Evolutionary conservation across 2,888 invertebrate genomes (phyloP), one percentile per base, ranked within the genome.

Genomic region (Chesias legatella): DNA sequence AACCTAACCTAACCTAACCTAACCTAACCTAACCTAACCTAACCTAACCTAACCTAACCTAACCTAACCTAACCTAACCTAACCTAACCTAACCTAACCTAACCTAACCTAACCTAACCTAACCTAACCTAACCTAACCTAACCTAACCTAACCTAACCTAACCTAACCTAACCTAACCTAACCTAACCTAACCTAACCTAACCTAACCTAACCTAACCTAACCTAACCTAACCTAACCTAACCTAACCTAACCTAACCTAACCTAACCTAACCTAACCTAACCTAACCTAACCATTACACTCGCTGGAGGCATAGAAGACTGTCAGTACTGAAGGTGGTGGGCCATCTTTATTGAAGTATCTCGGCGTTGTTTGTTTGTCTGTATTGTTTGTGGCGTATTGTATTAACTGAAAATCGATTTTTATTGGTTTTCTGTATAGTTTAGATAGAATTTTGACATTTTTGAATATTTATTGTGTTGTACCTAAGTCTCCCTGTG

Each of bases 111-210:
- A 38, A 38, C 38, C 38, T 38, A 38, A 38, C 38, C 37, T 38
- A 38, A 38, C 38, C 38, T 38, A 38, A 38, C 38, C 38, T 38
- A 38, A 38, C 38, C 40, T 41, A 41, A 41, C 40, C 42, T 42
- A 42, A 42, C 42, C 42, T 42, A 42, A 42, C 42, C 42, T 42
- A 42, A 42, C 42, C 42, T 42, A 42, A 42, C 42, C 42, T 42
- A 42, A 42, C 43, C 43, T 43, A 38, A 43, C 43, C 43, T 38
- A 38, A 38, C 37, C 43, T 37, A 43, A 43, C 36, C 36, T 37
- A 43, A 43, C 40, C 40, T 41, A 37, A 37, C 37, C 37, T 37
- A 30, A 24, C 30, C 37, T 34, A 34, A n/a, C n/a, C 39, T 39
- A 31, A 25, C 27, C 32, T 23, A 24, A 21, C 11, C 21, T 33